phyloP scores from a whole-genome alignment of 2,113 vertebrate genomes.

The Merops nubicus region DNA sequence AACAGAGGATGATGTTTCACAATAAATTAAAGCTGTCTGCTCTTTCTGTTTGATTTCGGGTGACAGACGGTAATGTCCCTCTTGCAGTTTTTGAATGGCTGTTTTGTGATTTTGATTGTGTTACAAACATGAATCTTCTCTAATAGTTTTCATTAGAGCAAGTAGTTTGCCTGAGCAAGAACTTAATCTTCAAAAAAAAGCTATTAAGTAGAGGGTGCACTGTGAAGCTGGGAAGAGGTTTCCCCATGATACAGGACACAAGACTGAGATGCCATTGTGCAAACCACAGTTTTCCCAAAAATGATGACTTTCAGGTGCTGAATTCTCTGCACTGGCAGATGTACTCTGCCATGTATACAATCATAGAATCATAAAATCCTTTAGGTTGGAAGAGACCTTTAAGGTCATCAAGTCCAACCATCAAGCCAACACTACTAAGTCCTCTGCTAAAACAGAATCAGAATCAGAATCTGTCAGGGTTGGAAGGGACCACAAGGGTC shows the following conservation, averaged over 20 bases:
- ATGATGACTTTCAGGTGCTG: neutral
- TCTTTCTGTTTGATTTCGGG: neutral
- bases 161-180: neutral
- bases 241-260: neutral
- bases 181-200: neutral
- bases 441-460: too few species aligned
- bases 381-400: too few species aligned
- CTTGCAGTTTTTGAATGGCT: neutral
- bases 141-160: neutral
- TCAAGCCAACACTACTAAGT: too few species aligned
- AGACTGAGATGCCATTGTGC: neutral
- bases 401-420: too few species aligned
- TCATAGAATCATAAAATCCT: too few species aligned
- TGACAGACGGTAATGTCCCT: neutral
- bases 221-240: neutral
- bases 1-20: neutral
- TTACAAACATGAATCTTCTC: neutral
- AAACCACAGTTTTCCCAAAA: neutral
- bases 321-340: neutral
- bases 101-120: neutral
- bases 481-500: too few species aligned
- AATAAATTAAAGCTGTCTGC: neutral
- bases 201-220: neutral
- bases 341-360: too few species aligned
- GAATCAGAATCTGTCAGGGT: too few species aligned